These are phyloP conservation scores for Florisuga fusca DNA, from an alignment of 2,797 vertebrate species.

Conservation along the genomic window DNA sequence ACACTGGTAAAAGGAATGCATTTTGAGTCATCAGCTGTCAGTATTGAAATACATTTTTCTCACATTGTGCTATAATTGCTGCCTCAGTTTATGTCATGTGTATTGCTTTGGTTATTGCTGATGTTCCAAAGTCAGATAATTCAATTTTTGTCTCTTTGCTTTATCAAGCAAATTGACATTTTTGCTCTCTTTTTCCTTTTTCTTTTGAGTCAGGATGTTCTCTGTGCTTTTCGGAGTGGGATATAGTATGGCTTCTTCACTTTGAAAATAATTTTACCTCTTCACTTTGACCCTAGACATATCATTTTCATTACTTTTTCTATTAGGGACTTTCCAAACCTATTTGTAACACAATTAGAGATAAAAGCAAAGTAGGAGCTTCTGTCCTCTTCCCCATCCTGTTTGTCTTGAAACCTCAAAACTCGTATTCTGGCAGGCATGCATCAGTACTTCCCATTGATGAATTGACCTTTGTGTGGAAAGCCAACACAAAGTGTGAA, in stretches of 20 bases:
- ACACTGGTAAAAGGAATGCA: slow-evolving; percentile 11
- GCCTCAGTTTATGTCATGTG: slow-evolving; percentile 42
- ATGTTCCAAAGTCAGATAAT: slow-evolving; percentile 47
- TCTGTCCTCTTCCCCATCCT: background rate
- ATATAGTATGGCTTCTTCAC: background rate
- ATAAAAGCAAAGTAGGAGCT: background rate
- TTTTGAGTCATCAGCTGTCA: slow-evolving; percentile 65
- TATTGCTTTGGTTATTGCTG: slow-evolving; percentile 49
- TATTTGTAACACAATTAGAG: background rate
- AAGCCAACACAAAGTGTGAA: background rate
- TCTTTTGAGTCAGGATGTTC: background rate
- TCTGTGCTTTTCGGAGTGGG: background rate
- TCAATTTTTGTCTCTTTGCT: background rate
- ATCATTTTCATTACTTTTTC: background rate
- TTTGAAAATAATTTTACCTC: background rate
- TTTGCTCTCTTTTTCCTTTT: background rate
- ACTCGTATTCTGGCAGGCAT: background rate
- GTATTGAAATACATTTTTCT: slow-evolving; percentile 61
- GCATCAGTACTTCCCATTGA: background rate
- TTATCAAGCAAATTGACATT: slow-evolving; percentile 32
- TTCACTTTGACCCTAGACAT: background rate
- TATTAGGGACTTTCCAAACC: background rate
- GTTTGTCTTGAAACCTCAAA: background rate
- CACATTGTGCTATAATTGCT: slow-evolving; percentile 51
- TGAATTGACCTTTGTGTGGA: background rate